A percentile compares a stretch with the other conserved stretches of the same genome.
phyloP scores from a whole-genome alignment of 2,797 vertebrate species.

The Microctenopoma steveboyesi region DNA sequence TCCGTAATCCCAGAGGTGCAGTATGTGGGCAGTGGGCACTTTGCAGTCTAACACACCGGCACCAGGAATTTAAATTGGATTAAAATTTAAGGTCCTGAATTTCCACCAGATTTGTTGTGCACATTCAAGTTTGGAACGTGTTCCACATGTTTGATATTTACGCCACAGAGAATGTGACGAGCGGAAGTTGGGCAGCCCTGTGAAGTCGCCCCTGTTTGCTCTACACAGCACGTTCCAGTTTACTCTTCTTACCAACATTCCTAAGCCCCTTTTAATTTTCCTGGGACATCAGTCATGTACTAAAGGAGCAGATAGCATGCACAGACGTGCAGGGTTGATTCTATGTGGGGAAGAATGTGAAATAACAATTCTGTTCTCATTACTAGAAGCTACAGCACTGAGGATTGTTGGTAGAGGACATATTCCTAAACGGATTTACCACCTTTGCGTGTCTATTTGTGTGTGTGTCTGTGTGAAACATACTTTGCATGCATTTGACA shows the following conservation, averaged over 20 bases:
- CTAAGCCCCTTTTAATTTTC: background rate
- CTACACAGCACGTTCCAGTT: too few species aligned
- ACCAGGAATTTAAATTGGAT: conserved; percentile 17
- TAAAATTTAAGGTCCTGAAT: too few species aligned
- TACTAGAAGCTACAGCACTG: background rate
- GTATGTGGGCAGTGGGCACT: conserved; percentile 14
- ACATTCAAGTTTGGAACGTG: background rate
- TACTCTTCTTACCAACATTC: background rate
- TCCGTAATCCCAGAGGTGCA: conserved; percentile 22
- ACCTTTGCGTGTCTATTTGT: background rate
- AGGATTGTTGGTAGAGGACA: background rate
- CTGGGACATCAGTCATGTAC: background rate
- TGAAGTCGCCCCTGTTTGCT: too few species aligned
- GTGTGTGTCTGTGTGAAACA: background rate
- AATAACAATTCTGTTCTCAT: conserved; percentile 9
- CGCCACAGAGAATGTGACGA: background rate
- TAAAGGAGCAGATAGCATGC: background rate
- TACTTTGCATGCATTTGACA: too few species aligned
- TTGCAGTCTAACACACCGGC: conserved; percentile 18
- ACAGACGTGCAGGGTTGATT: background rate
- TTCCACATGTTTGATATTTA: too few species aligned
- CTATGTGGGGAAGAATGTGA: conserved; percentile 7
- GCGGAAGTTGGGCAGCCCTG: background rate
- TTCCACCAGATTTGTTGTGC: background rate
- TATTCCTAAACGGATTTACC: background rate